phyloP scores from a whole-genome alignment of 2,797 vertebrate genomes.

The Tympanoctomys barrerae region DNA sequence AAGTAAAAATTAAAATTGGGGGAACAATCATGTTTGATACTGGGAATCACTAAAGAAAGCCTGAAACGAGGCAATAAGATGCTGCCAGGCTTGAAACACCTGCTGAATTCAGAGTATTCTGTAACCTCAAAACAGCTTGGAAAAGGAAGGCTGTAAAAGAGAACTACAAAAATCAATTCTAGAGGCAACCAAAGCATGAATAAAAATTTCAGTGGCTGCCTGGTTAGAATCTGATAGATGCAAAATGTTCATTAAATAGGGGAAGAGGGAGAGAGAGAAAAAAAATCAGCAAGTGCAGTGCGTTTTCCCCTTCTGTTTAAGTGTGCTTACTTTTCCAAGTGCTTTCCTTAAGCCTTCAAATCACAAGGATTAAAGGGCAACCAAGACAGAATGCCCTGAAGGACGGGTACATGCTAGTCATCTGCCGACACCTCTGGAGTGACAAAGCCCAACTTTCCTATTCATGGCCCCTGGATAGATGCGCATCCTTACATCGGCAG shows the following conservation, averaged over 20 bases:
- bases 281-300: neutral
- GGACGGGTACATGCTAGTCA: neutral
- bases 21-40: constrained; percentile 66
- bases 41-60: constrained; percentile 50
- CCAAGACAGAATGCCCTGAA: neutral
- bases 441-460: neutral
- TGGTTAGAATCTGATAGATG: constrained; percentile 49
- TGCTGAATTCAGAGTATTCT: constrained; percentile 56
- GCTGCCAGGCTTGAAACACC: constrained; percentile 24
- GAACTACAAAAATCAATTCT: constrained; percentile 65
- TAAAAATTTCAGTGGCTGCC: constrained; percentile 47
- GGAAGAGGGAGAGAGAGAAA: neutral
- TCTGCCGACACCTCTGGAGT: neutral
- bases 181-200: constrained; percentile 53
- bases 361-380: neutral
- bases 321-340: neutral
- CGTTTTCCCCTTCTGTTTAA: neutral
- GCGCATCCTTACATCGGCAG: neutral
- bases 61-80: constrained; percentile 21
- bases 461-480: neutral
- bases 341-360: neutral
- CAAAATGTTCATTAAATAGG: constrained; percentile 31
- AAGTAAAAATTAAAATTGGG: constrained; percentile 74
- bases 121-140: neutral
- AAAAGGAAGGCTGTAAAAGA: constrained; percentile 43